phyloP scores from a whole-genome alignment of 1,140 invertebrate genomes.

The Papilio aristodemus region DNA sequence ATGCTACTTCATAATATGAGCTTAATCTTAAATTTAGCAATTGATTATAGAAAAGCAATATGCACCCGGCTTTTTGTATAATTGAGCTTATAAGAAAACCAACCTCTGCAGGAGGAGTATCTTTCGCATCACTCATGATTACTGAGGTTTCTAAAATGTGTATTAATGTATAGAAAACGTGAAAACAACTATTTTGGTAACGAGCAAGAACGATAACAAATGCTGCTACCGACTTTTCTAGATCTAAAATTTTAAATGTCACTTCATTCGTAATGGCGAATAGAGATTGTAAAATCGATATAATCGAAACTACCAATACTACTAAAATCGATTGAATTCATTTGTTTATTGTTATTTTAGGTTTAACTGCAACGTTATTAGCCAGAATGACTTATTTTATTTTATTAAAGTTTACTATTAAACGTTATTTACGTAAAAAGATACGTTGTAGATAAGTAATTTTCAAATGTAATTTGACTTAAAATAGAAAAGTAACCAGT shows the following conservation, averaged over 20 bases:
- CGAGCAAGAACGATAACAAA: constrained; percentile 27
- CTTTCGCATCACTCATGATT: constrained; percentile 39
- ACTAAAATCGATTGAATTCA: not conserved
- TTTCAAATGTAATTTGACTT: too few species aligned
- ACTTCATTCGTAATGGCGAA: not conserved
- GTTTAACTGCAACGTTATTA: too few species aligned
- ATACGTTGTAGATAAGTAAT: too few species aligned
- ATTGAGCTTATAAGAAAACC: constrained; percentile 4
- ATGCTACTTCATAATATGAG: not conserved
- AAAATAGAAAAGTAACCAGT: too few species aligned
- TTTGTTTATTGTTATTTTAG: too few species aligned
- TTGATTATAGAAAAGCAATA: not conserved
- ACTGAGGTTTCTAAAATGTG: not conserved
- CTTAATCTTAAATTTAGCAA: not conserved
- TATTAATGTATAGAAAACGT: not conserved
- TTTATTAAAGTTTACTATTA: too few species aligned
- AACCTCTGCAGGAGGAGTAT: constrained; percentile 31
- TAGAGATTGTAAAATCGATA: not conserved
- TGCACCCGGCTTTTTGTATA: constrained; percentile 1
- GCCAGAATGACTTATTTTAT: too few species aligned
- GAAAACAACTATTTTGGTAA: constrained; percentile 28
- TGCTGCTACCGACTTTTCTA: constrained; percentile 45
- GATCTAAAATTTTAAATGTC: constrained; percentile 38
- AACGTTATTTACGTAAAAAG: too few species aligned
- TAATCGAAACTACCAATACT: not conserved